These are phyloP conservation scores for Atherinomorus stipes DNA, from an alignment of 2,113 vertebrate genomes.

Conservation along the genomic window DNA sequence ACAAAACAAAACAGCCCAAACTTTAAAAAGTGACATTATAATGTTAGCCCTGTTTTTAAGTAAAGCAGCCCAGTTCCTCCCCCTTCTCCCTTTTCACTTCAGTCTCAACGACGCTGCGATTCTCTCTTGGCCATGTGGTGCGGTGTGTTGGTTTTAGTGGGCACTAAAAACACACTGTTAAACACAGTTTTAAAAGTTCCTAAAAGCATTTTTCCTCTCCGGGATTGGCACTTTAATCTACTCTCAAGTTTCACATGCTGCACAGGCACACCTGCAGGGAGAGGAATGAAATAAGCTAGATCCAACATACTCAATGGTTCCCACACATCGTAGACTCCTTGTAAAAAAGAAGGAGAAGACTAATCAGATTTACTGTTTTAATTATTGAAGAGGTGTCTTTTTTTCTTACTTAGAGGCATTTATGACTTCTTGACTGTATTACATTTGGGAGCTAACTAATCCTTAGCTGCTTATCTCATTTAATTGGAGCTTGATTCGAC, in stretches of 20 bases:
- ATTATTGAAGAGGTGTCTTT: slow-evolving; percentile 71
- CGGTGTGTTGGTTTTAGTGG: slow-evolving; percentile 78
- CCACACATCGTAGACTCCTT: slow-evolving; percentile 68
- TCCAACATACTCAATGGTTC: slow-evolving; percentile 43
- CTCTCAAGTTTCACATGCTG: slow-evolving; percentile 80
- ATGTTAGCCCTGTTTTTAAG: background rate
- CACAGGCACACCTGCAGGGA: slow-evolving; percentile 74
- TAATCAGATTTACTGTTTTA: slow-evolving; percentile 83
- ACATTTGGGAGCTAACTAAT: slow-evolving; percentile 38
- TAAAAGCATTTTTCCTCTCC: slow-evolving; percentile 85
- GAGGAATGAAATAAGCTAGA: slow-evolving; percentile 62
- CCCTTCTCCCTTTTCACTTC: slow-evolving; percentile 32
- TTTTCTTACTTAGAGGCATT: slow-evolving; percentile 52
- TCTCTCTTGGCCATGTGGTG: slow-evolving; percentile 69
- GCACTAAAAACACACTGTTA: slow-evolving; percentile 84
- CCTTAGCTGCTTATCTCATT: slow-evolving; percentile 17
- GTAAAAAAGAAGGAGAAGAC: slow-evolving; percentile 71
- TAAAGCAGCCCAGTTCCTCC: slow-evolving; percentile 9
- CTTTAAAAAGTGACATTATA: slow-evolving; percentile 10
- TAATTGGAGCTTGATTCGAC: background rate
- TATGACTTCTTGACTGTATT: slow-evolving; percentile 42
- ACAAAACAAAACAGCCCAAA: background rate
- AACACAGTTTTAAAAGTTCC: slow-evolving; percentile 84
- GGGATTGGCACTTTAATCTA: slow-evolving; percentile 82
- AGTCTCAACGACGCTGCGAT: slow-evolving; percentile 21